Evolutionary conservation across 2,888 invertebrate species (phyloP).

Genomic region (Spisula solida): DNA sequence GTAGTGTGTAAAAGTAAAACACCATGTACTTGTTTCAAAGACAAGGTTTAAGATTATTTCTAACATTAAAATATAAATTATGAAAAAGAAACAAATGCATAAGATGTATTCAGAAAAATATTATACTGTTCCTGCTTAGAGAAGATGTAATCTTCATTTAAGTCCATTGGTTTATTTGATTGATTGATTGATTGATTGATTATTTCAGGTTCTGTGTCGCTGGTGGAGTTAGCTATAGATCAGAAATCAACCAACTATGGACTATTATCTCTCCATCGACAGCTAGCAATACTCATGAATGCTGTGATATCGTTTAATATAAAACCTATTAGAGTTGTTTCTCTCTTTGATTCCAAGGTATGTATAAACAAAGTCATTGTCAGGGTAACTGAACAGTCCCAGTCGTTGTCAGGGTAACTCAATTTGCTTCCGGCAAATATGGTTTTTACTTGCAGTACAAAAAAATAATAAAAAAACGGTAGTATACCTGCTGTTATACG

Average conservation of each 20-base stretch:
- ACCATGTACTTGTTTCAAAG: neutral
- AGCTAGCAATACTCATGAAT: conserved; percentile 92
- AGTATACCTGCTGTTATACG: too few species aligned
- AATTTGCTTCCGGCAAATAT: too few species aligned
- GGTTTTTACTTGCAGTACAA: too few species aligned
- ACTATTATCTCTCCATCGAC: conserved; percentile 93
- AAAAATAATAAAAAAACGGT: too few species aligned
- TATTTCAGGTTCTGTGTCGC: conserved; percentile 87
- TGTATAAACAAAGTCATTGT: conserved; percentile 15
- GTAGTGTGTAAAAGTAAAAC: neutral
- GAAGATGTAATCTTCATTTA: too few species aligned
- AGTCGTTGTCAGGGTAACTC: too few species aligned
- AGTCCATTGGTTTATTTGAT: too few species aligned
- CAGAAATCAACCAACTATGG: conserved; percentile 93
- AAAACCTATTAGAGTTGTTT: conserved; percentile 91
- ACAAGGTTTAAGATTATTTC: neutral
- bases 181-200: neutral
- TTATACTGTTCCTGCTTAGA: too few species aligned
- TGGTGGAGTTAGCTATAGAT: conserved; percentile 93
- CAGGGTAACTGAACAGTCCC: too few species aligned
- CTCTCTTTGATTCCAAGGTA: conserved; percentile 93
- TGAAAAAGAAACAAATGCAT: too few species aligned
- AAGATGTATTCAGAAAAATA: too few species aligned
- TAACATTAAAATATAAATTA: too few species aligned
- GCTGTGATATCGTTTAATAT: conserved; percentile 94